Percentiles rank a stretch among this genome's conserved stretches.
phyloP scores from a whole-genome alignment of 2,113 vertebrate species.

The Oreamnos americanus region DNA sequence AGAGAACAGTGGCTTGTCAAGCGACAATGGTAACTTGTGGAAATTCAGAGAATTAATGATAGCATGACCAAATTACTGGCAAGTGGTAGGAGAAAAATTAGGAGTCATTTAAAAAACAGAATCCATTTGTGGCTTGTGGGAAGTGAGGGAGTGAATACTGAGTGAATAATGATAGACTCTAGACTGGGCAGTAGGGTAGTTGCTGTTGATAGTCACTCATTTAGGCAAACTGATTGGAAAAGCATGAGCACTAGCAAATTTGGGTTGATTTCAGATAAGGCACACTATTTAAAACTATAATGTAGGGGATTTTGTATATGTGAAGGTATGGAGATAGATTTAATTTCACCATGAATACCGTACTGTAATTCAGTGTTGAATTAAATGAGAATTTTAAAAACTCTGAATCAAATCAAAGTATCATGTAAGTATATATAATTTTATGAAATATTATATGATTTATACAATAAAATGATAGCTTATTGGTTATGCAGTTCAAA shows the following conservation, averaged over 20 bases:
- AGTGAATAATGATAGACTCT: background rate
- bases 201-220: background rate
- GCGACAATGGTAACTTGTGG: background rate
- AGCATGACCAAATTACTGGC: background rate
- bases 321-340: background rate
- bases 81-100: background rate
- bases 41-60: background rate
- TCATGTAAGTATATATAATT: background rate
- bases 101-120: background rate
- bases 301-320: background rate
- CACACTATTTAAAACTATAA: background rate
- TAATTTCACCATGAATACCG: background rate
- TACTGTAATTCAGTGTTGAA: background rate
- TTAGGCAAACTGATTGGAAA: background rate
- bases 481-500: background rate
- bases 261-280: background rate
- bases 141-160: background rate
- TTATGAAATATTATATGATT: background rate
- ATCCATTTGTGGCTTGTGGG: background rate
- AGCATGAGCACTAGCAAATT: background rate
- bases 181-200: accelerated
- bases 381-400: background rate
- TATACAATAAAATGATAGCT: background rate
- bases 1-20: background rate
- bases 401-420: background rate